A percentile compares a stretch with the other conserved stretches of the same genome.
Evolutionary conservation across 2,797 vertebrate species (phyloP).

Genomic region (Pangasius krempfi): DNA sequence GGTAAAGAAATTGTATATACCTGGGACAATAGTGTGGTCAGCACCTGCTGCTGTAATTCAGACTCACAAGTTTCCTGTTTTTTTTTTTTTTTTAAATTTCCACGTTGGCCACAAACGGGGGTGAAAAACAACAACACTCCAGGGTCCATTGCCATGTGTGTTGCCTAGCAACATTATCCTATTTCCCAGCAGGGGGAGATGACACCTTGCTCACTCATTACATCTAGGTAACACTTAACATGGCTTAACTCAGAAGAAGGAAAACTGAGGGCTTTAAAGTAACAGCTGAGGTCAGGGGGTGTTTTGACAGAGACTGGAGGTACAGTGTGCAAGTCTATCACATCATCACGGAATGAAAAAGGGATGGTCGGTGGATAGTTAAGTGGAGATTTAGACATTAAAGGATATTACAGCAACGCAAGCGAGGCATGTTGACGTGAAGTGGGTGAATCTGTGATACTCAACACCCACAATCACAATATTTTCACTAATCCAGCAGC

Average conservation of each 20-base stretch:
- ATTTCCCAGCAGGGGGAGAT: conserved; percentile 42
- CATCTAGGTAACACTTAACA: conserved; percentile 28
- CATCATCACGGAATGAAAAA: background rate
- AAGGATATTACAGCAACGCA: background rate
- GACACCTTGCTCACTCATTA: conserved; percentile 39
- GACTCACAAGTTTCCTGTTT: background rate
- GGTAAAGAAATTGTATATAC: background rate
- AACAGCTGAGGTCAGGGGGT: conserved; percentile 31
- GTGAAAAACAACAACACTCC: conserved; percentile 42
- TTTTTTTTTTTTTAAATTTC: background rate
- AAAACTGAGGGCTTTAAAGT: conserved; percentile 3
- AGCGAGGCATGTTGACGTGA: background rate
- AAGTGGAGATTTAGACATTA: background rate
- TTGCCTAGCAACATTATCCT: conserved; percentile 62
- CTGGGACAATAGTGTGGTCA: conserved; percentile 27
- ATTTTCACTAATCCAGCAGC: background rate
- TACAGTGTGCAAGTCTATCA: background rate
- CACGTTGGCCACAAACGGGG: conserved; percentile 14
- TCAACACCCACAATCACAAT: background rate
- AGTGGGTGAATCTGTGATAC: background rate
- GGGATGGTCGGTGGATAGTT: background rate
- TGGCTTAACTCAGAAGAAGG: conserved; percentile 16
- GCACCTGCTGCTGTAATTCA: conserved; percentile 11
- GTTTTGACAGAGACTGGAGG: conserved; percentile 1
- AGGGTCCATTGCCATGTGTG: conserved; percentile 47